Base-by-base conservation (phyloP, 2,888 invertebrate species). In the Dromius quadrimaculatus region DNA sequence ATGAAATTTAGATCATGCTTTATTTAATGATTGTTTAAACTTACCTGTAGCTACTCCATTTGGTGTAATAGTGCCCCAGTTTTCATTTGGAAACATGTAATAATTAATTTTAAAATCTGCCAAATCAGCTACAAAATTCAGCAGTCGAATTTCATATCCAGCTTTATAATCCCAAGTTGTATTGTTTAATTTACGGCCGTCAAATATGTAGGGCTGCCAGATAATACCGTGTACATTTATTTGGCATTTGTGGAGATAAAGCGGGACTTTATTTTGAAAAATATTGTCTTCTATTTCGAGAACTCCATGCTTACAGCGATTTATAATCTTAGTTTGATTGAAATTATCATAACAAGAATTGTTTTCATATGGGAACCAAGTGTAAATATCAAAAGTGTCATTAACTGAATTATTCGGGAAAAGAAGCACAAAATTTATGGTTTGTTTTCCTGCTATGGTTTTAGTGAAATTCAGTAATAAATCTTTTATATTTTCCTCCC, bases 181-280 rank as follows among this genome's bases (percentile, higher is more conserved):
- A 1, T 13, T 5, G 13, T 54, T 28, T n/a, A n/a, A n/a, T n/a
- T n/a, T n/a, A n/a, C n/a, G n/a, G n/a, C n/a, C n/a, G n/a, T n/a
- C 41, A 61, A 76, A 70, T 2, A 75, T 73, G 19, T 73, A 75
- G 1, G 75, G 73, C 1, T 74, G 76, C 74, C 74, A 76, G 20
- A 74, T 59, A 28, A 74, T 72, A 15, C 74, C 71, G 3, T 72
- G 69, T 1, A 73, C 72, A 15, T 19, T 69, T 20, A 75, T 43
- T 9, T 70, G 62, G 63, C 75, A 76, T 22, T 28, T 43, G 4
- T 63, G 62, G 1, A 76, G 54, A 47, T 71, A 43, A 9, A 71
- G 34, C 0, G 74, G 74, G 13, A 75, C 68, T 47, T 75, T 75
- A 5, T 61, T 34, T 32, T 20, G 23, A 19, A 69, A 69, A n/a